Evolutionary conservation across 2,797 vertebrate genomes (phyloP), one percentile per base, ranked within the genome.

Genomic region (Brotula barbata): DNA sequence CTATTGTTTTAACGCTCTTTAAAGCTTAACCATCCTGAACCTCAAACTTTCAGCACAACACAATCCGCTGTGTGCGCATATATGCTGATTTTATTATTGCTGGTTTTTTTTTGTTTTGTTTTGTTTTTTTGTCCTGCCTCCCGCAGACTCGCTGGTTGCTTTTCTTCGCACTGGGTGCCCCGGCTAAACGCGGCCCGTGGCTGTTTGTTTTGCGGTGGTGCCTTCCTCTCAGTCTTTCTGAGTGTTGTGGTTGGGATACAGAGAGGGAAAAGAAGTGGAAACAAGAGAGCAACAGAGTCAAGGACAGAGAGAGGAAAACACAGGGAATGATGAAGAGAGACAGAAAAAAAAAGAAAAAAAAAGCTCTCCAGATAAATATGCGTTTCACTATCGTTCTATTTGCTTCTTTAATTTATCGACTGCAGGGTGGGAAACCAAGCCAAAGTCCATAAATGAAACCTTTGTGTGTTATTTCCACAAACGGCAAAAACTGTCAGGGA

Each of bases 181-280:
- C 41, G 10, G 57, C 73, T 41, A 47, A 74, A 75, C 68, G 25
- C 41, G 59, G 53, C 60, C 49, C 40, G 2, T 47, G 64, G 68
- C 68, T 81, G 79, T 81, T 87, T 80, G 73, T 72, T 77, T 82
- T 75, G 71, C 17, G 5, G 34, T 23, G 51, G 43, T 67, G 69
- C 56, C 56, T 69, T 71, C 52, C 55, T 74, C 71, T 73, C 49
- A 68, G 63, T 9, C 13, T 53, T 54, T 58, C 36, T 77, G 59
- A 75, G 55, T 50, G 22, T 23, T 51, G 47, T 59, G 61, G 74
- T 71, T 78, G 83, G 75, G 68, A 78, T 68, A 64, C 45, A 21
- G 15, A 33, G 41, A 66, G 57, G 28, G 40, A 48, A 41, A 68
- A 22, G 36, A 19, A 42, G 53, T 3, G 6, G 58, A 16, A 20